These are phyloP conservation scores for Peribatodes rhomboidaria DNA, from an alignment of 2,888 invertebrate species.

Conservation along the genomic window DNA sequence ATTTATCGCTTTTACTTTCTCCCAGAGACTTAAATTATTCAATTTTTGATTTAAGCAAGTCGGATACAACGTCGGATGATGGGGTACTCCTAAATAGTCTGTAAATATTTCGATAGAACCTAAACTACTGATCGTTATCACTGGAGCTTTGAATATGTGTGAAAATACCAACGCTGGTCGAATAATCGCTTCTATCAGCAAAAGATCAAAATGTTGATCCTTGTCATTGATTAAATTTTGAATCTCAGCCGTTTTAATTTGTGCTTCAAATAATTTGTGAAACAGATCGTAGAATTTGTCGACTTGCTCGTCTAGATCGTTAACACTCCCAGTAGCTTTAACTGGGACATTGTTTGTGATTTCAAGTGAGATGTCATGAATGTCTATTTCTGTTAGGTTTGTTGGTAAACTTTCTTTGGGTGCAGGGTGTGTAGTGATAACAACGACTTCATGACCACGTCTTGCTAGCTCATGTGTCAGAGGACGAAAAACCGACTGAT, in stretches of 20 bases:
- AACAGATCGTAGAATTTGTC: conserved; percentile 28
- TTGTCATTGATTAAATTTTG: conserved; percentile 51
- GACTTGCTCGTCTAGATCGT: conserved; percentile 42
- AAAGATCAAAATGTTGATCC: conserved; percentile 54
- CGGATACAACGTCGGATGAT: conserved; percentile 59
- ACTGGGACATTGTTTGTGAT: conserved; percentile 1
- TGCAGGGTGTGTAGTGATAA: conserved; percentile 69
- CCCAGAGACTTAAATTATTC: conserved; percentile 54
- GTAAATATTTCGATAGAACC: conserved; percentile 36
- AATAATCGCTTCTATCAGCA: conserved; percentile 57
- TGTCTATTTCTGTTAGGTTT: conserved; percentile 70
- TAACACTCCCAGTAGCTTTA: conserved; percentile 6
- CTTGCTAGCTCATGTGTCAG: conserved; percentile 65
- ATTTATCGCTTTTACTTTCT: conserved; percentile 53
- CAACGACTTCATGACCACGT: conserved; percentile 72
- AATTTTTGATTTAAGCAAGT: conserved; percentile 41
- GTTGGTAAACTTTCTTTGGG: conserved; percentile 50
- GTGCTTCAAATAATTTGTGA: conserved; percentile 38
- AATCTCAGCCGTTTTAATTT: conserved; percentile 48
- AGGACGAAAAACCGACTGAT: conserved; percentile 68
- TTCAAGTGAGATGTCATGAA: conserved; percentile 58
- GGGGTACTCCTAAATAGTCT: conserved; percentile 51
- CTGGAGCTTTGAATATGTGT: conserved; percentile 60
- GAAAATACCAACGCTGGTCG: conserved; percentile 53
- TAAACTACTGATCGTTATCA: conserved; percentile 64